Percentiles rank a stretch among this genome's conserved stretches.
phyloP scores from a whole-genome alignment of 2,888 invertebrate species.

The Agonopterix alstromeriana region DNA sequence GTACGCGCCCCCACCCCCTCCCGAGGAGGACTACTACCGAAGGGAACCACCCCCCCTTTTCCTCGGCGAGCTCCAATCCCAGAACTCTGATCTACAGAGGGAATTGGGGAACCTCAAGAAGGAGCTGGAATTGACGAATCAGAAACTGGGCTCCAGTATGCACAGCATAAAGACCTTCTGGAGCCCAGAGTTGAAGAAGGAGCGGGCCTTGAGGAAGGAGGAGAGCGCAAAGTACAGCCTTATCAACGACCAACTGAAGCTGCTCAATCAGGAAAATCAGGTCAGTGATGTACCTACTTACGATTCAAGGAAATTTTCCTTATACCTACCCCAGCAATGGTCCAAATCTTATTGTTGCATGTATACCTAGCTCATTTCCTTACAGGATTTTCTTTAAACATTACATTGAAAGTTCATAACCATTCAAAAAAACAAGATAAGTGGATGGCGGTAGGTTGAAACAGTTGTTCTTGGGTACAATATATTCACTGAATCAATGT shows the following conservation, averaged over 20 bases:
- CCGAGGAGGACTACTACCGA: constrained; percentile 78
- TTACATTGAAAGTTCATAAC: too few species aligned
- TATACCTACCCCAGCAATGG: too few species aligned
- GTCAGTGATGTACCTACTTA: constrained; percentile 65
- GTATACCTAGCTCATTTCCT: too few species aligned
- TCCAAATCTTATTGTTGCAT: too few species aligned
- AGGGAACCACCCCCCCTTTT: constrained; percentile 80
- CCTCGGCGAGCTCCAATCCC: constrained; percentile 92
- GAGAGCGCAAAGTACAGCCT: constrained; percentile 98
- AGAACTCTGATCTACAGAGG: constrained; percentile 95
- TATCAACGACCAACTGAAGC: constrained; percentile 96
- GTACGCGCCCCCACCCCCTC: constrained; percentile 91
- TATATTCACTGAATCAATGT: too few species aligned
- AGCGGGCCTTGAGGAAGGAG: constrained; percentile 96
- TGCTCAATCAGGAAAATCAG: constrained; percentile 98
- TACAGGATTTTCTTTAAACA: too few species aligned
- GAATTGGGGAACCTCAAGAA: constrained; percentile 93
- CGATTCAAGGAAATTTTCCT: too few species aligned
- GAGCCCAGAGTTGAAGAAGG: constrained; percentile 99
- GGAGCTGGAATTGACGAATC: constrained; percentile 96
- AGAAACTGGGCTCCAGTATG: constrained; percentile 98
- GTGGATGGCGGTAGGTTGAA: too few species aligned
- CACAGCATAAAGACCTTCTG: constrained; percentile 99
- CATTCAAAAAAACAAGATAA: too few species aligned
- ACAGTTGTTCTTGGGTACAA: too few species aligned